Conservation (phyloP, 2,888 invertebrate genomes). For the Xestia rhomboidea region DNA sequence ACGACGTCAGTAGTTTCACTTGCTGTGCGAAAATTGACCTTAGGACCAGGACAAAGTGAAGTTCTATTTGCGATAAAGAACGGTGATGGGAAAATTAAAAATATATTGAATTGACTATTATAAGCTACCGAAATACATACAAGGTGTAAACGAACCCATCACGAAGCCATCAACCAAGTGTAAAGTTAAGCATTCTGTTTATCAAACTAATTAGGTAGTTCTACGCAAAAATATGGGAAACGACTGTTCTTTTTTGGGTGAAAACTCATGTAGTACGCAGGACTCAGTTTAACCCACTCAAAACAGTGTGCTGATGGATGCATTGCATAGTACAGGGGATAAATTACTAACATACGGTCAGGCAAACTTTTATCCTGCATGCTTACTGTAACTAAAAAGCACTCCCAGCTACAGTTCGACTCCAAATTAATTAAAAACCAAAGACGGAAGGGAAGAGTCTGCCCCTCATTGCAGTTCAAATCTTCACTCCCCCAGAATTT, state of each 20-base stretch:
- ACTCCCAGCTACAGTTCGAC: no score
- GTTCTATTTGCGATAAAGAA: background rate
- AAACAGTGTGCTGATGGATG: background rate
- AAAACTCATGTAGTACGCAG: background rate
- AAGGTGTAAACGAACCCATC: background rate
- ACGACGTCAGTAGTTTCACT: background rate
- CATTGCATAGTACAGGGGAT: no score
- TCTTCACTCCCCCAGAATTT: no score
- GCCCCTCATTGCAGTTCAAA: no score
- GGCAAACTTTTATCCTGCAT: no score
- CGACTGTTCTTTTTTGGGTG: background rate
- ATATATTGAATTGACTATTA: background rate
- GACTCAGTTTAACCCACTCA: background rate
- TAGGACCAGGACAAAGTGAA: background rate
- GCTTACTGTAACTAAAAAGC: no score
- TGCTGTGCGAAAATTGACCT: conserved; percentile 8
- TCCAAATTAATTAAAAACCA: no score
- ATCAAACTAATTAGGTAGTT: no score
- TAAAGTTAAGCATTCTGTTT: background rate
- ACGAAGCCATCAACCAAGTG: background rate
- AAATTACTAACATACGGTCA: no score
- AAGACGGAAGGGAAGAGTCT: no score
- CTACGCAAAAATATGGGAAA: background rate
- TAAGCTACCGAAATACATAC: background rate
- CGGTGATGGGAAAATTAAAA: background rate